A percentile compares a stretch with the other conserved stretches of the same genome.
Evolutionary conservation across 1,140 invertebrate species (phyloP).

Genomic region (Euschistus heros): DNA sequence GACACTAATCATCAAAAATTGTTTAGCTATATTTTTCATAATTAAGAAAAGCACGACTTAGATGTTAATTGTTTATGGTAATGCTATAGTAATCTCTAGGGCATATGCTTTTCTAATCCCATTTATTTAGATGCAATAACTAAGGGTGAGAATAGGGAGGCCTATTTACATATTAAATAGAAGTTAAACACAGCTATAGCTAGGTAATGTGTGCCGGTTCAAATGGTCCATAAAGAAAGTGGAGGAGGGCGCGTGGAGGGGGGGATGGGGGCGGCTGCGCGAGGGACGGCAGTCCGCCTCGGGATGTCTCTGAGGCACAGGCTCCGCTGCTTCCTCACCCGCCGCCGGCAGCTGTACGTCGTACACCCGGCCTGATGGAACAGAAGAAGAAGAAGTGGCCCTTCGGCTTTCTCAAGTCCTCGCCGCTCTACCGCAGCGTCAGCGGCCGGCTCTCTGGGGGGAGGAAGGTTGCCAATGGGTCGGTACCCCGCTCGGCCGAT

Average conservation of each 20-base stretch:
- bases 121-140: too few species aligned
- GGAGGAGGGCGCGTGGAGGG: conserved; percentile 3
- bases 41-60: too few species aligned
- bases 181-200: too few species aligned
- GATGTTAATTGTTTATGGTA: too few species aligned
- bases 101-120: too few species aligned
- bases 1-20: too few species aligned
- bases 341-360: conserved; percentile 30
- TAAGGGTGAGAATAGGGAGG: too few species aligned
- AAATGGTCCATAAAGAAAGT: background rate
- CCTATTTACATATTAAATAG: too few species aligned
- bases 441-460: conserved; percentile 34
- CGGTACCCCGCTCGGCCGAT: conserved; percentile 22
- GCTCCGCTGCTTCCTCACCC: conserved; percentile 29
- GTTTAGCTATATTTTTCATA: too few species aligned
- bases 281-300: background rate
- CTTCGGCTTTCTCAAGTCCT: conserved; percentile 36
- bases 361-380: conserved; percentile 33
- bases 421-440: conserved; percentile 37
- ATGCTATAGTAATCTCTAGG: too few species aligned
- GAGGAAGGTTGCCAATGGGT: conserved; percentile 24
- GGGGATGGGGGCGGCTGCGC: conserved; percentile 11
- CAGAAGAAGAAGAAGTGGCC: conserved; percentile 38
- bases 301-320: conserved; percentile 25
- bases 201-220: too few species aligned